Percentiles rank a stretch among this genome's conserved stretches.
These are phyloP conservation scores for Synaphobranchus kaupii DNA, from an alignment of 2,797 vertebrate species.

Conservation along the genomic window DNA sequence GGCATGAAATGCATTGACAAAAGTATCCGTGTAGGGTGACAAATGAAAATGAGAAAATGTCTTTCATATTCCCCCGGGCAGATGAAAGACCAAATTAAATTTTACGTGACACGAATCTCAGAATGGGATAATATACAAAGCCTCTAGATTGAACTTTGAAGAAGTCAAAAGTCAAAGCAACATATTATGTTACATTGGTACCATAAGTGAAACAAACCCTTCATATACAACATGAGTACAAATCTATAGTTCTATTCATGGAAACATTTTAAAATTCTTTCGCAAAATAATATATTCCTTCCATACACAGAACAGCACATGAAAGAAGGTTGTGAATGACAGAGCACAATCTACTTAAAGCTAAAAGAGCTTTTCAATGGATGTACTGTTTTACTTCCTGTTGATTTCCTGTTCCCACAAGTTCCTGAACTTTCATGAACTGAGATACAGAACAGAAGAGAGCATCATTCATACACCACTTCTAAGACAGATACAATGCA, in stretches of 20 bases:
- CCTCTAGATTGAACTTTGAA: neutral
- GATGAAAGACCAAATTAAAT: neutral
- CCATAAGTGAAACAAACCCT: neutral
- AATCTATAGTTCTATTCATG: slow-evolving; percentile 8
- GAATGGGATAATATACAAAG: neutral
- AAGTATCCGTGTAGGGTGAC: neutral
- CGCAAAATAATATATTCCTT: neutral
- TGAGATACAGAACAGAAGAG: neutral
- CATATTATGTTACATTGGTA: neutral
- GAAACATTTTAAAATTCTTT: neutral
- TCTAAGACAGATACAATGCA: slow-evolving; percentile 20
- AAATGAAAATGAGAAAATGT: neutral
- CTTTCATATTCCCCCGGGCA: neutral
- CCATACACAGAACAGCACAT: neutral
- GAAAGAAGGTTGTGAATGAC: neutral
- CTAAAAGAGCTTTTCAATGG: slow-evolving; percentile 11
- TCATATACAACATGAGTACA: neutral
- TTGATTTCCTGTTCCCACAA: slow-evolving; percentile 12
- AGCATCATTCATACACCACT: neutral
- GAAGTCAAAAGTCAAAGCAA: neutral
- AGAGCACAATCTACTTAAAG: neutral
- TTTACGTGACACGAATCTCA: neutral
- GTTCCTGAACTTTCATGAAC: neutral
- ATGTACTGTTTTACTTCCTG: slow-evolving; percentile 11
- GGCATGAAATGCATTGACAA: neutral